Evolutionary conservation across 2,888 invertebrate genomes (phyloP).

Genomic region (Smittia aterrima): DNA sequence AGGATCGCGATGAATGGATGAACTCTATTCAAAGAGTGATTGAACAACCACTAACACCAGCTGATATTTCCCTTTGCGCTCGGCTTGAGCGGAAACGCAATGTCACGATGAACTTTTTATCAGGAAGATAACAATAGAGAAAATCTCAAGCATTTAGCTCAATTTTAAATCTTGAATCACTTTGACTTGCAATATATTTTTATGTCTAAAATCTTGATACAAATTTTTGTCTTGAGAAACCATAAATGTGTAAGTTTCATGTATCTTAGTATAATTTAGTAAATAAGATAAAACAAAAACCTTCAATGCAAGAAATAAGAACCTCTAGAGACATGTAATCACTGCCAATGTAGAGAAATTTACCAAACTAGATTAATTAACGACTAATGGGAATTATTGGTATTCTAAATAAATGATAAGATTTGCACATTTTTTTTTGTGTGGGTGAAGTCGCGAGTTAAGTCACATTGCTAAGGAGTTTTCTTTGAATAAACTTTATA

Average conservation of each 20-base stretch:
- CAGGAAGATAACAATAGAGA: constrained; percentile 63
- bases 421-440: no score
- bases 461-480: no score
- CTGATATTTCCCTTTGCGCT: constrained; percentile 72
- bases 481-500: no score
- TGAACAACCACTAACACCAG: constrained; percentile 72
- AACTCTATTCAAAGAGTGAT: constrained; percentile 71
- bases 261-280: background rate
- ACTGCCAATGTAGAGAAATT: constrained; percentile 29
- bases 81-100: constrained; percentile 69
- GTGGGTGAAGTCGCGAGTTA: no score
- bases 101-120: constrained; percentile 72
- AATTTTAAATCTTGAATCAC: background rate
- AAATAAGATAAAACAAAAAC: constrained; percentile 9
- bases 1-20: constrained; percentile 80
- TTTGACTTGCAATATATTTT: background rate
- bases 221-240: no score
- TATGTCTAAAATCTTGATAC: background rate
- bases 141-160: constrained; percentile 20
- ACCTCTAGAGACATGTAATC: background rate
- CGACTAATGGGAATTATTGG: background rate
- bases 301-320: background rate
- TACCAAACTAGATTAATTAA: constrained; percentile 22
- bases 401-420: background rate
- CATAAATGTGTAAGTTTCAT: no score